A percentile compares a stretch with the other conserved stretches of the same genome.
phyloP scores from a whole-genome alignment of 2,888 invertebrate species.

The Dasysyrphus tricinctus region DNA sequence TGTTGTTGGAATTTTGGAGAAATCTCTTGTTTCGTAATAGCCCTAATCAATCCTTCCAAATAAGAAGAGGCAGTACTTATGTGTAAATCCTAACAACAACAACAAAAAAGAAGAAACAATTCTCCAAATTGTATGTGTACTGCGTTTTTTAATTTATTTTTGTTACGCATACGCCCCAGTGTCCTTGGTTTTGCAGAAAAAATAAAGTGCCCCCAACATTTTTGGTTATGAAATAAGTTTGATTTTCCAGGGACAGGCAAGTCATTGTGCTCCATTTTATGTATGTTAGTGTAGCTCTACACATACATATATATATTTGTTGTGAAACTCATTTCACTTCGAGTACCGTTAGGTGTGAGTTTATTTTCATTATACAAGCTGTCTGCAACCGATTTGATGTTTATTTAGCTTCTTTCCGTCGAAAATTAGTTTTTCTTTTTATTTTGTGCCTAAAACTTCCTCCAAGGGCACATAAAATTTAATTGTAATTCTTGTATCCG shows the following conservation, averaged over 20 bases:
- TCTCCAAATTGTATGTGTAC: neutral
- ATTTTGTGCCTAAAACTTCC: constrained; percentile 51
- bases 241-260: constrained; percentile 63
- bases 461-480: constrained; percentile 69
- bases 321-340: constrained; percentile 27
- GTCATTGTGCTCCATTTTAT: constrained; percentile 30
- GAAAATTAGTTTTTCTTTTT: constrained; percentile 44
- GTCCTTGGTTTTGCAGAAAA: constrained; percentile 16
- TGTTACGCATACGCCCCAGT: constrained; percentile 66
- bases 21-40: constrained; percentile 4
- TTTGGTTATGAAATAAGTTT: constrained; percentile 67
- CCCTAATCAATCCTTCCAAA: constrained; percentile 44
- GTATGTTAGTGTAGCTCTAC: neutral
- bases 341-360: constrained; percentile 26
- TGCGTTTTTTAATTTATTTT: constrained; percentile 53
- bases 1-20: neutral
- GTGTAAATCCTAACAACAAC: neutral
- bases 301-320: neutral
- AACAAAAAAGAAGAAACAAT: neutral
- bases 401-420: constrained; percentile 31
- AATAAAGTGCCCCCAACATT: constrained; percentile 40
- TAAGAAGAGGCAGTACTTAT: neutral
- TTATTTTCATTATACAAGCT: constrained; percentile 43
- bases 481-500: constrained; percentile 62
- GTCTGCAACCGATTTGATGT: constrained; percentile 49